These are phyloP conservation scores for Aquatica leii DNA, from an alignment of 2,888 invertebrate genomes.

Conservation along the genomic window DNA sequence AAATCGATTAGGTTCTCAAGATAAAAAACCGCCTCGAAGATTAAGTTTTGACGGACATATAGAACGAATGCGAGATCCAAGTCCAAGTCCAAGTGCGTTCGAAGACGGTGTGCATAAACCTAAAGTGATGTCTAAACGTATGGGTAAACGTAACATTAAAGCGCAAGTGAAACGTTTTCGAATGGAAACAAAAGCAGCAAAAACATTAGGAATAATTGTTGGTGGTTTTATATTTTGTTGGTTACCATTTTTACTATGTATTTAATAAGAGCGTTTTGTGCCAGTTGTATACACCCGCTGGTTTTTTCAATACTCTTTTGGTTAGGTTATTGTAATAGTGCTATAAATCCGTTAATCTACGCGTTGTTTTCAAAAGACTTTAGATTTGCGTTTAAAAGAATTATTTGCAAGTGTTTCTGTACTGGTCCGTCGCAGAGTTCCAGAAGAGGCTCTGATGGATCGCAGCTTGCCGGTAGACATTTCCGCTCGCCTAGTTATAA, in stretches of 20 bases:
- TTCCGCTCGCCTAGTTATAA: conserved; percentile 67
- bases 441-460: conserved; percentile 67
- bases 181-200: conserved; percentile 97
- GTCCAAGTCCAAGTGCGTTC: conserved; percentile 60
- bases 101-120: conserved; percentile 54
- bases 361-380: conserved; percentile 95
- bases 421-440: conserved; percentile 61
- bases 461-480: conserved; percentile 62
- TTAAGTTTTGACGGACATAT: conserved; percentile 64
- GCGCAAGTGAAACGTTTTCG: conserved; percentile 85
- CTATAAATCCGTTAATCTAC: conserved; percentile 94
- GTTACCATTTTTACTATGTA: conserved; percentile 98
- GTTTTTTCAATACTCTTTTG: conserved; percentile 94
- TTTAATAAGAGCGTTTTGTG: conserved; percentile 87
- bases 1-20: conserved; percentile 48
- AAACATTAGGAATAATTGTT: conserved; percentile 95
- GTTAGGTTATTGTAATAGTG: conserved; percentile 97
- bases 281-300: conserved; percentile 82
- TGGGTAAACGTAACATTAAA: conserved; percentile 91
- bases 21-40: conserved; percentile 57
- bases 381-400: conserved; percentile 91
- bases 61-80: conserved; percentile 60
- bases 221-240: conserved; percentile 97
- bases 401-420: conserved; percentile 87
- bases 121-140: conserved; percentile 67